Base-by-base conservation (phyloP, 2,797 vertebrate genomes). In the Mionectes olivaceus region DNA sequence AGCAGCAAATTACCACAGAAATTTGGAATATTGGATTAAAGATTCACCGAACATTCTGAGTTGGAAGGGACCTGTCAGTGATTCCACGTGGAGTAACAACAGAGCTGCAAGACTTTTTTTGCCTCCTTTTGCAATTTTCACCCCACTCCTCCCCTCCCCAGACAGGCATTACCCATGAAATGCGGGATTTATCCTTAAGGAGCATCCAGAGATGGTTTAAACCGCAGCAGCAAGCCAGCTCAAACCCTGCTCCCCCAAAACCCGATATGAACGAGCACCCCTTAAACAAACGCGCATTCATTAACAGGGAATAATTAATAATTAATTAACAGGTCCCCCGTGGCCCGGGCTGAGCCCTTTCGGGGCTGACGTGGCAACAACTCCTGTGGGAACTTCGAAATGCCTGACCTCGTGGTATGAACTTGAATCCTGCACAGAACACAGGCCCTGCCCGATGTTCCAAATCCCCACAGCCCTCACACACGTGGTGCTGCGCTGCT, bases 221-320 rank as follows among this genome's bases (percentile, higher is more conserved):
- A 24, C 5, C 4, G 7, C 2, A 2, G 18, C 56, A 55, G 43
- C 18, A 25, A 2, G 18, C 15, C 7, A 10, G 2, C 43, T 21
- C 8, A 4, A 25, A 71, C 10, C 21, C n/a, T 4, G 3, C 57
- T 3, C 13, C 32, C 32, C 11, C 11, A 28, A 9, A 44, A n/a
- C 2, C 1, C 11, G 30, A 11, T 4, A 19, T 0, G 8, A 32
- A 57, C 1, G 0, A 3, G 3, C 1, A 2, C 1, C 22, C 10
- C 13, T 41, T 68, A 14, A 35, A 44, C 0, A 6, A 11, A 27
- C 1, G 4, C 0, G 1, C 5, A 3, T 1, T 5, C 6, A 21
- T 1, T 1, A 18, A 9, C 5, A 11, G 16, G 6, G 8, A 60
- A 8, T 22, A 22, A 61, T 11, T 60, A 39, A 60, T 39, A 60